Evolutionary conservation across 2,113 vertebrate genomes (phyloP).

Genomic region (Alligator mississippiensis): DNA sequence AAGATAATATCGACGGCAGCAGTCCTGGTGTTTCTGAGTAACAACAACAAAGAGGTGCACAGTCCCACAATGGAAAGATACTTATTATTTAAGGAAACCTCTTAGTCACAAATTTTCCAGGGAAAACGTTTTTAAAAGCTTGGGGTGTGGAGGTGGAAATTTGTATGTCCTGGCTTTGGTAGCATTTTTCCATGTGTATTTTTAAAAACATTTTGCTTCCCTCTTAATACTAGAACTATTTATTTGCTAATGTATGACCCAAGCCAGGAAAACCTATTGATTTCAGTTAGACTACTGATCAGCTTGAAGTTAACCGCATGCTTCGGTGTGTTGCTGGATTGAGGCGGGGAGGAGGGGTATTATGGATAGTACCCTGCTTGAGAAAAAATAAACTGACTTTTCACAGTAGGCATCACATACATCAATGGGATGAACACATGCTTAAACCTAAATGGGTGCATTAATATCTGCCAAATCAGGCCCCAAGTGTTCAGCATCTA

Average conservation of each 20-base stretch:
- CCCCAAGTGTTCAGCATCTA: not conserved
- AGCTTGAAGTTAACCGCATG: not conserved
- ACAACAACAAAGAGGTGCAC: not conserved
- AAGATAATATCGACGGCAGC: not conserved
- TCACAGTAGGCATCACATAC: rapidly evolving
- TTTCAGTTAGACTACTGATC: not conserved
- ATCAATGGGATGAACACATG: rapidly evolving
- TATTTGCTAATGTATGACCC: not conserved
- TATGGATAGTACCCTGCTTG: not conserved
- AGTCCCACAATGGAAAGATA: not conserved
- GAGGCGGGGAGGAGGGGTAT: not conserved
- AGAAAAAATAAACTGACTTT: too few species aligned
- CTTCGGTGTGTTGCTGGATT: not conserved
- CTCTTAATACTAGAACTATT: not conserved
- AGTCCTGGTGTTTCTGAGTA: not conserved
- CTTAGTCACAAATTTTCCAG: not conserved
- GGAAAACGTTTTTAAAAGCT: not conserved
- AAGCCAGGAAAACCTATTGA: not conserved
- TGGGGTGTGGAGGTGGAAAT: not conserved
- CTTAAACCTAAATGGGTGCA: not conserved
- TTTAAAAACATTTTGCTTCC: not conserved
- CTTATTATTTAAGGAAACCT: not conserved
- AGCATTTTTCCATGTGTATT: not conserved
- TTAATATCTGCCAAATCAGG: rapidly evolving
- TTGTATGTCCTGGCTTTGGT: not conserved